phyloP scores from a whole-genome alignment of 2,113 vertebrate species.

The Psammodynastes pulverulentus region DNA sequence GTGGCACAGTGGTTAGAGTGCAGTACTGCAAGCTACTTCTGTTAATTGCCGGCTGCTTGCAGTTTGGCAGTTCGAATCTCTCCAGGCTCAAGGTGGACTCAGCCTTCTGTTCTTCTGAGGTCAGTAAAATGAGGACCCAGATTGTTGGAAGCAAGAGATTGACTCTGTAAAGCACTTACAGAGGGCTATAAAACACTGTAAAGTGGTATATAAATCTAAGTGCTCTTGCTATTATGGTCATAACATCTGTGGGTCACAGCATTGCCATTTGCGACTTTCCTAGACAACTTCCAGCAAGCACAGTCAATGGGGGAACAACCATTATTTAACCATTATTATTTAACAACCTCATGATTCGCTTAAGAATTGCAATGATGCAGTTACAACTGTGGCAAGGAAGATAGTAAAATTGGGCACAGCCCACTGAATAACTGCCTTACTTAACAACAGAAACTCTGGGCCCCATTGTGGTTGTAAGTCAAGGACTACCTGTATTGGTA shows the following conservation, averaged over 20 bases:
- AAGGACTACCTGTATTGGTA: constrained; percentile 13
- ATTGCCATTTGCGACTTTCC: neutral
- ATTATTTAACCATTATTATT: neutral
- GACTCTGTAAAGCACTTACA: too few relatives aligned
- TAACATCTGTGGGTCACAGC: too few relatives aligned
- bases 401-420: neutral
- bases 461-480: neutral
- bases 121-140: too few relatives aligned
- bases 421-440: neutral
- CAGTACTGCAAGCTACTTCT: too few relatives aligned
- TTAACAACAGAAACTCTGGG: neutral
- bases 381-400: neutral
- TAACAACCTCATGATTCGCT: neutral
- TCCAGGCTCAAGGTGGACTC: too few relatives aligned
- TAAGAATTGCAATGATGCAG: neutral
- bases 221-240: neutral
- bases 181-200: too few relatives aligned
- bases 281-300: neutral
- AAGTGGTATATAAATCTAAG: too few relatives aligned
- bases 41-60: too few relatives aligned
- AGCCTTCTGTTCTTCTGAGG: too few relatives aligned
- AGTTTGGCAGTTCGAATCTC: too few relatives aligned
- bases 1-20: too few relatives aligned
- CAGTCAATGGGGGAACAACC: neutral
- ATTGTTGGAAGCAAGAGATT: too few relatives aligned